Conservation (phyloP, 2,797 vertebrate species). For the Pristis pectinata region DNA sequence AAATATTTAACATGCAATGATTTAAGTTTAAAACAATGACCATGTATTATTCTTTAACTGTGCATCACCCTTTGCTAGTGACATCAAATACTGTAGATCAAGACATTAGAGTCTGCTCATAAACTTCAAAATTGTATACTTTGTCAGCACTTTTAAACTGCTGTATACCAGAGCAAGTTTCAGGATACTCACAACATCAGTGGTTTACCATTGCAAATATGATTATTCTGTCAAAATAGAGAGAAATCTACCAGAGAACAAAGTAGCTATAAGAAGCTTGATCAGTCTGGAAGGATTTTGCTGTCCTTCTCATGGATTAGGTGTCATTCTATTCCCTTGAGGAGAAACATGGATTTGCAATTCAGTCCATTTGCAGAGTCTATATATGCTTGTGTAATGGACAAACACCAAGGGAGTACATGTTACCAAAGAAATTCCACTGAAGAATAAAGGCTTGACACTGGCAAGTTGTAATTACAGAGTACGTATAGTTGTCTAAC, state of each 20-base stretch:
- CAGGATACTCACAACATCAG: constrained; percentile 25
- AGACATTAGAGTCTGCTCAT: background rate
- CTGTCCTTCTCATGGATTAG: constrained; percentile 31
- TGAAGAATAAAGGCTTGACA: constrained; percentile 25
- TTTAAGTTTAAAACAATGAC: background rate
- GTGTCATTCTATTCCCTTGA: constrained; percentile 20
- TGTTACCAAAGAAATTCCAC: constrained; percentile 30
- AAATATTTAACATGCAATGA: background rate
- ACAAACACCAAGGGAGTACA: constrained; percentile 36
- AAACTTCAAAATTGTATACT: background rate
- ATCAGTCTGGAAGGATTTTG: constrained; percentile 20
- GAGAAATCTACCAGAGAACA: constrained; percentile 28
- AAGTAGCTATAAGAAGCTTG: constrained; percentile 31
- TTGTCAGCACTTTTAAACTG: background rate
- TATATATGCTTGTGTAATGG: constrained; percentile 26
- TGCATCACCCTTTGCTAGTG: background rate
- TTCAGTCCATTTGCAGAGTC: constrained; percentile 30
- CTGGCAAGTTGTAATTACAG: constrained; percentile 22
- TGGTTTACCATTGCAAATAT: constrained; percentile 1
- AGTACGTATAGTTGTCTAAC: constrained; percentile 10
- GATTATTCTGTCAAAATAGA: constrained; percentile 32
- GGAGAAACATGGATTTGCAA: constrained; percentile 33
- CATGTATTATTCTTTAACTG: background rate
- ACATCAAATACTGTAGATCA: background rate
- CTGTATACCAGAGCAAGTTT: background rate